phyloP scores from a whole-genome alignment of 2,797 vertebrate genomes.

The Acrocephalus scirpaceus region DNA sequence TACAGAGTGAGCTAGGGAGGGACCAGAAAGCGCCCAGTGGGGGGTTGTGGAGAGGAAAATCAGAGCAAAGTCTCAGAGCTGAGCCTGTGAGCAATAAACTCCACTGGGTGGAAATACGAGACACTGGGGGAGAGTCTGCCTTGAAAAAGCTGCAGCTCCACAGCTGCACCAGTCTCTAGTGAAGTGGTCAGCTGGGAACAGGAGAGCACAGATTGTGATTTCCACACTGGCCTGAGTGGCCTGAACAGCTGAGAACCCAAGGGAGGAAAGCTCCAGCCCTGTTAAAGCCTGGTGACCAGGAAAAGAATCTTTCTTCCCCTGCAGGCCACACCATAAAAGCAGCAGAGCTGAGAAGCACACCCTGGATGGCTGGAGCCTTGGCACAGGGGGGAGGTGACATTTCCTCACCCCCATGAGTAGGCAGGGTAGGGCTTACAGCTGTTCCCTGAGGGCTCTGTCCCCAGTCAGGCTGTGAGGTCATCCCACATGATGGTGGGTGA shows the following conservation, averaged over 20 bases:
- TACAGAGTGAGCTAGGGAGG: conserved; percentile 3
- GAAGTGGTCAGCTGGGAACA: not conserved
- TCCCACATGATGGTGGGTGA: not conserved
- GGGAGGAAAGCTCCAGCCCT: not conserved
- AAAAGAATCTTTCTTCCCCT: not conserved
- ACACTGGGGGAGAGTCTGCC: not conserved
- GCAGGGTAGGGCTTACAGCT: not conserved
- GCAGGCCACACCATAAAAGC: not conserved
- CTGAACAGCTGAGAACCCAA: not conserved
- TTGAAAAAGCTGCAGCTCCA: not conserved
- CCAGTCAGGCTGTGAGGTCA: not conserved
- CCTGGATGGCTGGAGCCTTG: not conserved
- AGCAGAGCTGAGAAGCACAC: not conserved
- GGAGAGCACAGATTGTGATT: not conserved
- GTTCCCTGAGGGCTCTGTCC: not conserved
- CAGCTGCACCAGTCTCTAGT: not conserved
- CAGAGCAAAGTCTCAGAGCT: not conserved
- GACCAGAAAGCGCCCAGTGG: not conserved
- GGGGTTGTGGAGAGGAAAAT: not conserved
- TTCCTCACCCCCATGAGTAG: not conserved
- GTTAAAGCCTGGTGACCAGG: not conserved
- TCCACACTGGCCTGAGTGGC: not conserved
- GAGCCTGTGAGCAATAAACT: not conserved
- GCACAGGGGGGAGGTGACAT: not conserved
- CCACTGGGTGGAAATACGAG: not conserved